Base-by-base conservation (phyloP, 2,113 vertebrate species). In the Danionella cerebrum region DNA sequence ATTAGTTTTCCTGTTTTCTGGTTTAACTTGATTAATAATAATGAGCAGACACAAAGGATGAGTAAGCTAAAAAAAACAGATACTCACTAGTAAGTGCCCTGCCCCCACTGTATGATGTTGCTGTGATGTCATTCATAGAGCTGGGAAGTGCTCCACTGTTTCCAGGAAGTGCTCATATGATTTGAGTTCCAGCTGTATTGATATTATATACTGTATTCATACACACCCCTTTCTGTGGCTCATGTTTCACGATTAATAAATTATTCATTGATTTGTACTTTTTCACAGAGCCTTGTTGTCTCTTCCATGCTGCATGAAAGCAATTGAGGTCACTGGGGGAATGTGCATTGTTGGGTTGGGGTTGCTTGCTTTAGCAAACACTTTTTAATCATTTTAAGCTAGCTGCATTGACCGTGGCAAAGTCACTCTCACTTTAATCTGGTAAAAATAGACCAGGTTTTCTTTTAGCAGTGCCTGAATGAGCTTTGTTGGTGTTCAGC, bases 211-310 rank as follows among this genome's bases (percentile, higher is more conserved):
- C 29, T 14, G 24, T 58, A 59, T 35, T 4, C 33, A 59, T 44
- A 44, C 39, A 31, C 6, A 13, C 57, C 19, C 14, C 22, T 59
- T 6, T 12, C 41, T 55, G 4, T 36, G 11, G n/a, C 11, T 80
- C 80, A 80, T 82, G 78, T 83, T 76, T 83, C 78, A 83, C 85
- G 76, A 72, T 79, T 84, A 79, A 83, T 86, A 70, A 76, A 85
- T 85, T 36, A 84, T 65, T 78, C 70, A 58, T 38, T 27, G 41
- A 35, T 18, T 50, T 21, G 12, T 22, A 33, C 38, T 42, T 24
- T 22, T 78, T 70, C 18, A 35, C 5, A 6, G 18, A 47, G 18
- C 38, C 29, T 13, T 14, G 1, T 16, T 21, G 50, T 55, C 22
- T 71, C 3, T 4, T 8, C 25, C 24, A 11, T 44, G 21, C 45